Evolutionary conservation across 1,140 invertebrate species (phyloP).

Genomic region (Pygmarrhopalites habei): DNA sequence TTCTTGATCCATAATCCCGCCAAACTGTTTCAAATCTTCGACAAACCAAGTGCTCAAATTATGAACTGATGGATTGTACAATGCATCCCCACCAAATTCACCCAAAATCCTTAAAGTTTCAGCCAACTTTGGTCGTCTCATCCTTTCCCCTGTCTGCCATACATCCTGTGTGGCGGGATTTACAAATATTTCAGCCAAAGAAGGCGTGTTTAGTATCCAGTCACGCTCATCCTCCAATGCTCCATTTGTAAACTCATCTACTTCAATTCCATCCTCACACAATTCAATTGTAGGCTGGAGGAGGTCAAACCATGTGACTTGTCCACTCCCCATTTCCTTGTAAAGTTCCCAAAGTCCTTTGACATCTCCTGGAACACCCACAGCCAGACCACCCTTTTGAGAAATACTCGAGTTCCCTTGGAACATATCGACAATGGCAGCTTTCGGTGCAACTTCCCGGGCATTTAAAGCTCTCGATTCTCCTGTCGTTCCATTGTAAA

Average conservation of each 20-base stretch:
- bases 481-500: conserved; percentile 52
- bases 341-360: conserved; percentile 80
- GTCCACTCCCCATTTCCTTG: conserved; percentile 45
- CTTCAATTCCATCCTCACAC: conserved; percentile 41
- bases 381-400: conserved; percentile 51
- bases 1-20: conserved; percentile 67
- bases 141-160: conserved; percentile 59
- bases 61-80: conserved; percentile 59
- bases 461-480: conserved; percentile 44
- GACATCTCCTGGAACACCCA: conserved; percentile 84
- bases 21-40: conserved; percentile 58
- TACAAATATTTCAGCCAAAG: conserved; percentile 52
- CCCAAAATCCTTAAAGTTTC: conserved; percentile 65
- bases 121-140: conserved; percentile 62
- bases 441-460: conserved; percentile 68
- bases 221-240: conserved; percentile 21
- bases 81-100: conserved; percentile 49
- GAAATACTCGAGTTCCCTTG: conserved; percentile 49
- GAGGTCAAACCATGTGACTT: conserved; percentile 44
- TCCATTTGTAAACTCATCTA: conserved; percentile 38
- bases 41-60: conserved; percentile 56
- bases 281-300: conserved; percentile 45
- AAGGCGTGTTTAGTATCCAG: conserved; percentile 13
- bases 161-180: conserved; percentile 56
- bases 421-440: conserved; percentile 62